These are phyloP conservation scores for Chrysomela aeneicollis DNA, from an alignment of 2,888 invertebrate genomes.

Conservation along the genomic window DNA sequence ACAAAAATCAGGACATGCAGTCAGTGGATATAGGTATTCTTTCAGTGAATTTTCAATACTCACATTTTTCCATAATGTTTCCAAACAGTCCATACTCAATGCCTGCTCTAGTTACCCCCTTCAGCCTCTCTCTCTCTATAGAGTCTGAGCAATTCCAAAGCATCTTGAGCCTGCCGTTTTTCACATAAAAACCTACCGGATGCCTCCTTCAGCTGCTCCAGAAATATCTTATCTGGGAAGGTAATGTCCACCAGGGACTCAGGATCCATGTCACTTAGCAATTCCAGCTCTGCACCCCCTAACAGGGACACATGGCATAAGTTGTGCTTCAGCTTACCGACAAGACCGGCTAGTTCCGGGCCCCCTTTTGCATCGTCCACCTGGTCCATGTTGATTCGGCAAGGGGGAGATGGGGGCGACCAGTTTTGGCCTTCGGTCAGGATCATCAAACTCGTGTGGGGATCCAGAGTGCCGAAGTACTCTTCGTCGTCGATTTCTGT, in stretches of 20 bases:
- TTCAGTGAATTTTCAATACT: too few species aligned
- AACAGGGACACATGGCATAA: conserved; percentile 85
- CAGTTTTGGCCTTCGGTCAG: conserved; percentile 78
- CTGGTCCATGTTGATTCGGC: conserved; percentile 64
- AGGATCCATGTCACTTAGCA: conserved; percentile 89
- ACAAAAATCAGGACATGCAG: conserved; percentile 4
- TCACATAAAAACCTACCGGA: conserved; percentile 76
- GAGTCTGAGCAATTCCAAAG: conserved; percentile 83
- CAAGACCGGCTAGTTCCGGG: conserved; percentile 74
- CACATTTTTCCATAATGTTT: background rate
- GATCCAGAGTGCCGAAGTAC: conserved; percentile 90
- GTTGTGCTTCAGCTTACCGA: conserved; percentile 81
- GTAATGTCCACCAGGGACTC: conserved; percentile 85
- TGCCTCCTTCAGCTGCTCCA: conserved; percentile 84
- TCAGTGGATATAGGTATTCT: background rate
- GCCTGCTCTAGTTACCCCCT: conserved; percentile 35
- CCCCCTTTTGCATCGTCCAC: conserved; percentile 58
- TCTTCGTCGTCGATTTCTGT: conserved; percentile 96
- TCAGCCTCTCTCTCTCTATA: conserved; percentile 64
- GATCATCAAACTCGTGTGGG: conserved; percentile 86
- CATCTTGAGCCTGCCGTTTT: conserved; percentile 86
- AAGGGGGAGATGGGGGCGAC: conserved; percentile 70
- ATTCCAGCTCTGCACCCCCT: conserved; percentile 83
- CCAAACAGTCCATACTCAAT: conserved; percentile 19
- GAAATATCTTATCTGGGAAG: conserved; percentile 75